Conservation (phyloP, 2,113 vertebrate species). For the Amia ocellicauda region DNA sequence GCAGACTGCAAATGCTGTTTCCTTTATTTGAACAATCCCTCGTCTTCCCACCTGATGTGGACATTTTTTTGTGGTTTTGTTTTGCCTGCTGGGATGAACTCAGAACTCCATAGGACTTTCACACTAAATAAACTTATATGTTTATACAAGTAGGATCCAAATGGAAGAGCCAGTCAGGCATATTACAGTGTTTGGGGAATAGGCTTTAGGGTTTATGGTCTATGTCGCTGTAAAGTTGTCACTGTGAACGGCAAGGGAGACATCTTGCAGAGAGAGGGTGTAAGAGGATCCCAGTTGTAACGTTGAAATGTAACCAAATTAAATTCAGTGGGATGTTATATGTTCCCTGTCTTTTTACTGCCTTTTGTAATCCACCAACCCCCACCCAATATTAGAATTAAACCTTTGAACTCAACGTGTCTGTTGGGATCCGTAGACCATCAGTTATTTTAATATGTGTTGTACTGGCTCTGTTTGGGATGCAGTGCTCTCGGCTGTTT, state of each 20-base stretch:
- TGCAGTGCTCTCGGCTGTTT: conserved; percentile 67
- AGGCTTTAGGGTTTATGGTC: conserved; percentile 44
- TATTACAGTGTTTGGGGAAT: conserved; percentile 53
- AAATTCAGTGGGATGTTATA: conserved; percentile 20
- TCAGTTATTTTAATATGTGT: conserved; percentile 48
- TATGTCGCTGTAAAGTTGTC: conserved; percentile 55
- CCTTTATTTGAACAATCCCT: conserved; percentile 8
- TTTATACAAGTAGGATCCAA: conserved; percentile 47
- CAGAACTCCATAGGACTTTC: conserved; percentile 46
- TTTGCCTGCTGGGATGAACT: conserved; percentile 28
- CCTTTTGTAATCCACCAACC: conserved; percentile 37
- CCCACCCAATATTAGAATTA: conserved; percentile 46
- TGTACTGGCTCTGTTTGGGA: conserved; percentile 41
- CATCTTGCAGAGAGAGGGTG: conserved; percentile 23
- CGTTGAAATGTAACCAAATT: conserved; percentile 22
- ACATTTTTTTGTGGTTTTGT: conserved; percentile 29
- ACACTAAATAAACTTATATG: conserved; percentile 69
- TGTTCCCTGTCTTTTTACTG: conserved; percentile 37
- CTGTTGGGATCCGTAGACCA: conserved; percentile 35
- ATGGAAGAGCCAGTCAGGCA: conserved; percentile 55
- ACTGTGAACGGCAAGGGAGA: conserved; percentile 25
- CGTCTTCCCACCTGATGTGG: conserved; percentile 7
- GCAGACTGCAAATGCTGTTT: conserved; percentile 26
- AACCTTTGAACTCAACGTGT: conserved; percentile 68
- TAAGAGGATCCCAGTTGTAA: conserved; percentile 36